Conservation (phyloP, 92 coral and sea anemone genomes). For the Zoanthus solanderi region DNA sequence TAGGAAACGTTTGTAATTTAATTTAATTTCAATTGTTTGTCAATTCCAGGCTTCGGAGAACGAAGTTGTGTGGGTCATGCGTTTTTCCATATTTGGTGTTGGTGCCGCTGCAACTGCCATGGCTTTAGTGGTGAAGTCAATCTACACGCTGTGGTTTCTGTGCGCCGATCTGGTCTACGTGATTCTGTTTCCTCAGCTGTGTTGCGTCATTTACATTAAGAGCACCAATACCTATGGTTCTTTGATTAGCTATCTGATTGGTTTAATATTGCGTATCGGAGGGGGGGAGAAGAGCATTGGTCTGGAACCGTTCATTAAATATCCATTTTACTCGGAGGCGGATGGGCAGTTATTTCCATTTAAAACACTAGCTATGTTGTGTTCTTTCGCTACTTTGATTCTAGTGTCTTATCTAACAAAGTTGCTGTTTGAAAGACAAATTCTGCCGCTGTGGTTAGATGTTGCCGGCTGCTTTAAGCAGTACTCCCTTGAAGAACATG, state of each 20-base stretch:
- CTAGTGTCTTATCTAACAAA: conserved; percentile 74
- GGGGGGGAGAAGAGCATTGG: conserved; percentile 85
- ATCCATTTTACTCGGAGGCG: conserved; percentile 77
- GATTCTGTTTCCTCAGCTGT: conserved; percentile 92
- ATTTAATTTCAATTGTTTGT: not conserved
- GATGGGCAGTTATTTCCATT: conserved; percentile 91
- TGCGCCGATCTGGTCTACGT: conserved; percentile 95
- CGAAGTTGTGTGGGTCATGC: conserved; percentile 92
- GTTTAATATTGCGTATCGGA: conserved; percentile 78
- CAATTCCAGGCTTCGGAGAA: conserved; percentile 79
- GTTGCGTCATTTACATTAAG: conserved; percentile 80
- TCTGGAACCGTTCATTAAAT: conserved; percentile 74
- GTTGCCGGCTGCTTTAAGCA: conserved; percentile 79
- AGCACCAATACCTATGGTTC: conserved; percentile 92
- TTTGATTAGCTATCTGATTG: conserved; percentile 76
- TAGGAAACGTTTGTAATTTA: too few relatives aligned
- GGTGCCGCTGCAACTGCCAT: conserved; percentile 86
- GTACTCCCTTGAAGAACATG: conserved; percentile 41
- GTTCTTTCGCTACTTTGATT: conserved; percentile 72
- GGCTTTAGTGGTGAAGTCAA: conserved; percentile 86
- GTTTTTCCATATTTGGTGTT: conserved; percentile 81
- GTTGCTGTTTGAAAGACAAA: conserved; percentile 70
- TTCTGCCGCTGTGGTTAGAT: conserved; percentile 73
- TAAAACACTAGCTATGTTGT: conserved; percentile 89
- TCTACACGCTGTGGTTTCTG: conserved; percentile 85